These are phyloP conservation scores for Pteromalus puparum DNA, from an alignment of 1,140 invertebrate species.

Conservation along the genomic window DNA sequence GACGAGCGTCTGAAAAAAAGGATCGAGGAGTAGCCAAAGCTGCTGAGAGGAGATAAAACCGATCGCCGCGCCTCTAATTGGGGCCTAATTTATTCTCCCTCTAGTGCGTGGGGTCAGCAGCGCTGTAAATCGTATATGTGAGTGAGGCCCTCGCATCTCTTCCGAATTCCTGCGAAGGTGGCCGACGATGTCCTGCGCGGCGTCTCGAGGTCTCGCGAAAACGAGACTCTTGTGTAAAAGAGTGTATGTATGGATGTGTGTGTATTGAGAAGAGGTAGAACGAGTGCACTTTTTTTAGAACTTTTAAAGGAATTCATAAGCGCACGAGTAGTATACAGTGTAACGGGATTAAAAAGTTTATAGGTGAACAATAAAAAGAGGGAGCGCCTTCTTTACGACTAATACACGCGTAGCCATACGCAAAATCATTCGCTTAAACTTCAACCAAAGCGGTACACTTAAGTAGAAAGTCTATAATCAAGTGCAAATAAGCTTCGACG, in stretches of 20 bases:
- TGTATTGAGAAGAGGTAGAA: too few species aligned
- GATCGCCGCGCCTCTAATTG: conserved; percentile 47
- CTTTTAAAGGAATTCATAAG: too few species aligned
- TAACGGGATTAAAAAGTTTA: neutral
- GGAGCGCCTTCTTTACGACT: neutral
- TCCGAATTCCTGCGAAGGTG: conserved; percentile 41
- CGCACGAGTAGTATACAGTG: too few species aligned
- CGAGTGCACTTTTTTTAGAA: too few species aligned
- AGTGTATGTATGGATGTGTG: too few species aligned
- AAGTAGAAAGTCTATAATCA: conserved; percentile 31
- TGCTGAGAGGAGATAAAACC: conserved; percentile 41
- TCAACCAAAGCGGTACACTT: neutral
- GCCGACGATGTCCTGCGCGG: neutral
- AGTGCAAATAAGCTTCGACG: neutral
- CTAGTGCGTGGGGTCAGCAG: conserved; percentile 17
- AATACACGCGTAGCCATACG: too few species aligned
- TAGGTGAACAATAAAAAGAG: neutral
- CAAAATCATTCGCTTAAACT: too few species aligned
- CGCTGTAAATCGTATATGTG: neutral
- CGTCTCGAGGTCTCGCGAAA: conserved; percentile 49
- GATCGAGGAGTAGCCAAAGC: neutral
- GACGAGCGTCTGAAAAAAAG: neutral
- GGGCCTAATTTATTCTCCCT: conserved; percentile 54
- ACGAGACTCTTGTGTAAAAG: neutral
- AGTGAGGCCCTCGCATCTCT: neutral